Conservation (phyloP, 2,113 vertebrate species). For the Tonatia bakeri region DNA sequence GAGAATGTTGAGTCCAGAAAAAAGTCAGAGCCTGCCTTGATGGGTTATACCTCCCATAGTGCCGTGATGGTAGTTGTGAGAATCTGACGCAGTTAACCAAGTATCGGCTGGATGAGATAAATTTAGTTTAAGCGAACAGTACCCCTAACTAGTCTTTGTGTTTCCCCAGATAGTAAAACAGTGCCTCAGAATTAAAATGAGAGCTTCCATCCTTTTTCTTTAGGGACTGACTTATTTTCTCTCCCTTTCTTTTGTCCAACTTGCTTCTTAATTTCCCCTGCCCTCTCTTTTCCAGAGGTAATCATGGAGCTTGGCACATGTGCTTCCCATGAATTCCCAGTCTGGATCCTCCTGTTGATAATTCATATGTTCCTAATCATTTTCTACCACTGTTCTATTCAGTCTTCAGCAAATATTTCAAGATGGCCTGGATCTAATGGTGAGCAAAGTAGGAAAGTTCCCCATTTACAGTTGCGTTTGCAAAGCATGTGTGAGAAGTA, state of each 20-base stretch:
- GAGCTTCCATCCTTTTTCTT: background rate
- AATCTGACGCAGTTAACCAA: background rate
- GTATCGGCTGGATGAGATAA: background rate
- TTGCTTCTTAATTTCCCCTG: background rate
- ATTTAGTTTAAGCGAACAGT: background rate
- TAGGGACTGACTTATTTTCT: background rate
- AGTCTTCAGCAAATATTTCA: background rate
- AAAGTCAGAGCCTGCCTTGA: background rate
- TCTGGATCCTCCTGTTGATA: background rate
- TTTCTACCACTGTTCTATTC: background rate
- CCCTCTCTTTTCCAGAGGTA: background rate
- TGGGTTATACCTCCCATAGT: background rate
- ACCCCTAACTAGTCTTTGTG: background rate
- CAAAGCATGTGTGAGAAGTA: background rate
- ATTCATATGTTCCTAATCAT: background rate
- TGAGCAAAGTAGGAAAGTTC: background rate
- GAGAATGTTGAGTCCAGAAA: background rate
- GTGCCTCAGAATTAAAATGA: background rate
- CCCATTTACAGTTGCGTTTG: background rate
- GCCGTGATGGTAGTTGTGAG: background rate
- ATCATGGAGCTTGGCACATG: background rate
- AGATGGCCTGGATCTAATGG: background rate
- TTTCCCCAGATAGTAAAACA: background rate
- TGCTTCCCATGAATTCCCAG: background rate
- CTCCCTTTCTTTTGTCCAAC: background rate